Conservation (phyloP, 1,140 invertebrate species). For the Mya arenaria region DNA sequence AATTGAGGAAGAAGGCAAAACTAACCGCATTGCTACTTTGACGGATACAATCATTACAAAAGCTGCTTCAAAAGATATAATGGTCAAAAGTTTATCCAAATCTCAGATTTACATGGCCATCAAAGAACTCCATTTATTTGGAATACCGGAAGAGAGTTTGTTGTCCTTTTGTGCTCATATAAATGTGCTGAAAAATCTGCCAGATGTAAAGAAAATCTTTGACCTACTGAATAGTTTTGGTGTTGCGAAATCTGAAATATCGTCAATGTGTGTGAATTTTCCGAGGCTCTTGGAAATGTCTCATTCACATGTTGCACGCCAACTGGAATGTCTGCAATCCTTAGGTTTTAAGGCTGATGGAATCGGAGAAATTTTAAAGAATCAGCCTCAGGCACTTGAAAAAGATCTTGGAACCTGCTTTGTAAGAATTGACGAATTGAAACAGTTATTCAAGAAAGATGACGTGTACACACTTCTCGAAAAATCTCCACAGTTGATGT, state of each 20-base stretch:
- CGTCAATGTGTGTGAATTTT: neutral
- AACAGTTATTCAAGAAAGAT: constrained; percentile 56
- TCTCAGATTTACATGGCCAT: neutral
- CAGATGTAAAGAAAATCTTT: neutral
- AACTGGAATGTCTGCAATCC: neutral
- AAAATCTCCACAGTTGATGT: constrained; percentile 62
- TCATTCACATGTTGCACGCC: neutral
- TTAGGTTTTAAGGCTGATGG: constrained; percentile 6
- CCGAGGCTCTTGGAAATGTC: constrained; percentile 1
- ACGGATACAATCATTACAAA: neutral
- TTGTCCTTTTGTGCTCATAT: neutral
- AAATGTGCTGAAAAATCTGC: constrained; percentile 11
- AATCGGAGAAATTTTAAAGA: neutral
- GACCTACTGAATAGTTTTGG: neutral
- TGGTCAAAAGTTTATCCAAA: neutral
- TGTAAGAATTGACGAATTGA: constrained; percentile 47
- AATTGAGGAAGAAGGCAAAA: too few relatives aligned
- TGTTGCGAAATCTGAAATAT: constrained; percentile 1
- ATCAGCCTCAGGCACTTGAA: neutral
- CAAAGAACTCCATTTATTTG: neutral
- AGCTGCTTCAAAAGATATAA: constrained; percentile 27
- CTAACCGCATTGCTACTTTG: neutral
- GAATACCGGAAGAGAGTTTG: constrained; percentile 5
- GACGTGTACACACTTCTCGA: constrained; percentile 58
- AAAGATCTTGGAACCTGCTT: neutral